A percentile compares a stretch with the other conserved stretches of the same genome.
Conservation (phyloP, 2,113 vertebrate species). For the Ptychochromis oligacanthus region DNA sequence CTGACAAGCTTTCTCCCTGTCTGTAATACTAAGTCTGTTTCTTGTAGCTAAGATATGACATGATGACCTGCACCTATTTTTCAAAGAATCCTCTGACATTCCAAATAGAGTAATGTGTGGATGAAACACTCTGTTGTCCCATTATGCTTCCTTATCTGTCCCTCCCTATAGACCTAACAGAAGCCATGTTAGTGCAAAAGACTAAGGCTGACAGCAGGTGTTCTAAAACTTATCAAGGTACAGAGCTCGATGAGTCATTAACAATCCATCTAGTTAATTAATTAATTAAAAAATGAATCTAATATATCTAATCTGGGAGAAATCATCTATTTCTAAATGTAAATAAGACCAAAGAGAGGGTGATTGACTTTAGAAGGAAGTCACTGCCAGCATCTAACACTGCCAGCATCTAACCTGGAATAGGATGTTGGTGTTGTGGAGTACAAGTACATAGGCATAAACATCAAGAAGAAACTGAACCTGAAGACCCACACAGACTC, state of each 20-base stretch:
- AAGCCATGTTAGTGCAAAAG: background rate
- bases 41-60: constrained; percentile 31
- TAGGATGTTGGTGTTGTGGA: too few species aligned
- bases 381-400: too few species aligned
- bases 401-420: too few species aligned
- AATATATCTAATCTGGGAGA: too few species aligned
- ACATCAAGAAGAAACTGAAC: too few species aligned
- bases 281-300: too few species aligned
- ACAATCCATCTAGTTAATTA: too few species aligned
- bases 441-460: too few species aligned
- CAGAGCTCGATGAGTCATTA: background rate
- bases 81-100: constrained; percentile 42
- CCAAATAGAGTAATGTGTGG: constrained; percentile 40
- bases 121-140: constrained; percentile 27
- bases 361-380: too few species aligned
- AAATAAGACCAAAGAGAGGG: too few species aligned
- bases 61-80: constrained; percentile 40
- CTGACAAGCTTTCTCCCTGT: constrained; percentile 31
- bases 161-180: background rate
- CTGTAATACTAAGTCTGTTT: constrained; percentile 15
- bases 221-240: constrained; percentile 14
- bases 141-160: background rate
- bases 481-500: too few species aligned
- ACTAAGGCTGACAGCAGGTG: background rate
- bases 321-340: too few species aligned